phyloP scores from a whole-genome alignment of 2,113 vertebrate genomes.

The Syrrhaptes paradoxus region DNA sequence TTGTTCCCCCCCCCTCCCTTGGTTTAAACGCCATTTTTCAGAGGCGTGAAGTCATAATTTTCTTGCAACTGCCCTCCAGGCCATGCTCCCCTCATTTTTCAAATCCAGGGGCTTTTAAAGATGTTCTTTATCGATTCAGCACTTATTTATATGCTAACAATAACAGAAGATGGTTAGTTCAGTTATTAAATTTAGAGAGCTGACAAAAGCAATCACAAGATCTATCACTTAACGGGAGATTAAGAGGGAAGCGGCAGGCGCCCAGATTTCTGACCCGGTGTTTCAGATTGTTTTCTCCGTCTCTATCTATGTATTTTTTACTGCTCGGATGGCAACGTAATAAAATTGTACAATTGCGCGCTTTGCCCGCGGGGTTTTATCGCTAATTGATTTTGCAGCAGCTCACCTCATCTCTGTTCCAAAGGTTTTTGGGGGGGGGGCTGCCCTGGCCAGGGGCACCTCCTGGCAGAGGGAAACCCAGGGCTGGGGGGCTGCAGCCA shows the following conservation, averaged over 20 bases:
- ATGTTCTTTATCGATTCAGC: conserved; percentile 36
- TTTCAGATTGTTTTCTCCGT: conserved; percentile 30
- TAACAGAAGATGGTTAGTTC: background rate
- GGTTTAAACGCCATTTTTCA: background rate
- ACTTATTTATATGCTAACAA: conserved; percentile 44
- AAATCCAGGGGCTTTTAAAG: conserved; percentile 15
- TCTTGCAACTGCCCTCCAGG: background rate
- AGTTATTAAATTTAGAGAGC: conserved; percentile 63
- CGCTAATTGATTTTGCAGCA: conserved; percentile 63
- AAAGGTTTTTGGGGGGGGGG: background rate
- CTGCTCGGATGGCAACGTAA: conserved; percentile 31
- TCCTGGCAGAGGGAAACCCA: background rate
- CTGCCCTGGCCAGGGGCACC: background rate
- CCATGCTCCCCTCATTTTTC: background rate
- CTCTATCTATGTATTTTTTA: background rate
- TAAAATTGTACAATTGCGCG: conserved; percentile 15
- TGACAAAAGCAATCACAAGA: conserved; percentile 72
- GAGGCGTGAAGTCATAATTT: background rate
- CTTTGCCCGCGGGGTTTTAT: conserved; percentile 56
- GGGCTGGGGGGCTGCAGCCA: background rate
- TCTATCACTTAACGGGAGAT: conserved; percentile 58
- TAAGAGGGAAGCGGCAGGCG: conserved; percentile 49
- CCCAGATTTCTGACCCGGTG: conserved; percentile 9
- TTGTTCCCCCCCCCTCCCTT: background rate
- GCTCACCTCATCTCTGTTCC: background rate